Evolutionary conservation across 2,888 invertebrate species (phyloP).

Genomic region (Melanophora roralis): DNA sequence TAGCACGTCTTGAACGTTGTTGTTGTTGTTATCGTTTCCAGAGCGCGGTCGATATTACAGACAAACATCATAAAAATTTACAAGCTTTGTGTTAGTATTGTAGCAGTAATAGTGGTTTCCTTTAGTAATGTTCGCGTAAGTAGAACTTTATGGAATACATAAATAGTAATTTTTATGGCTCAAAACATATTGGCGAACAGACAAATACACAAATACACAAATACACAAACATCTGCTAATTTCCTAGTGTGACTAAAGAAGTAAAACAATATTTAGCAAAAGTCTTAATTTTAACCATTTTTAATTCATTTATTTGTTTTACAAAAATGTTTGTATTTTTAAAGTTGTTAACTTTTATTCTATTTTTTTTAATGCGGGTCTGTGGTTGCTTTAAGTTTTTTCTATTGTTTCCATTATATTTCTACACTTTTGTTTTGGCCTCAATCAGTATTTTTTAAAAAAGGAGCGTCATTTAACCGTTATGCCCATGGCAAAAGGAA

Average conservation of each 20-base stretch:
- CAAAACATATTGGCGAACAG: too few relatives aligned
- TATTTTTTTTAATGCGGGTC: background rate
- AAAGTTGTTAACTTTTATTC: background rate
- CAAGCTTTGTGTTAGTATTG: background rate
- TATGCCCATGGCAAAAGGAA: background rate
- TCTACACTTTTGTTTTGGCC: background rate
- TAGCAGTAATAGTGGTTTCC: background rate
- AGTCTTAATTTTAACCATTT: background rate
- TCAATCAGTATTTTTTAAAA: background rate
- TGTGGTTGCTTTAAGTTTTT: background rate
- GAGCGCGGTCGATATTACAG: slow-evolving; percentile 29
- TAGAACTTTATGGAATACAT: background rate
- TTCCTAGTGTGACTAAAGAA: background rate
- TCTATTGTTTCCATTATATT: background rate
- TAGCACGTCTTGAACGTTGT: background rate
- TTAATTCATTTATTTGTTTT: background rate
- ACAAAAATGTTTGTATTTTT: background rate
- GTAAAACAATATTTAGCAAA: slow-evolving; percentile 8
- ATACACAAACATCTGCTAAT: background rate
- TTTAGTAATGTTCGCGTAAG: background rate
- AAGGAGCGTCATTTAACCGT: background rate
- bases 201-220: background rate
- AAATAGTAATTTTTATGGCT: slow-evolving; percentile 17
- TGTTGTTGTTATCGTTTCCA: background rate
- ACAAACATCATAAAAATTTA: slow-evolving; percentile 29